Evolutionary conservation across 2,113 vertebrate species (phyloP).

Genomic region (Protobothrops mucrosquamatus): DNA sequence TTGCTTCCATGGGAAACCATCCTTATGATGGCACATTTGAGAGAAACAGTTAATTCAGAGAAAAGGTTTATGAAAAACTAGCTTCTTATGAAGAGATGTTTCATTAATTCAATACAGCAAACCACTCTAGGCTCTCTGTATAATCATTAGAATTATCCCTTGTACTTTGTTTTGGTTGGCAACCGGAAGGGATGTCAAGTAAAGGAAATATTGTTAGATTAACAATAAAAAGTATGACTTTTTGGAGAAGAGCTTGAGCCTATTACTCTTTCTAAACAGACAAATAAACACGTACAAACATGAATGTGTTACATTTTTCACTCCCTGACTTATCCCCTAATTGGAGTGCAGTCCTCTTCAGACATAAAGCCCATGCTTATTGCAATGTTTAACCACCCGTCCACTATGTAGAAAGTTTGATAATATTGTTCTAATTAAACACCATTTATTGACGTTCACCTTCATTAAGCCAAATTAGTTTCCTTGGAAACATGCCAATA

Average conservation of each 20-base stretch:
- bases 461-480: constrained; percentile 10
- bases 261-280: constrained; percentile 14
- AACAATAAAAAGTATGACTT: background rate
- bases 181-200: background rate
- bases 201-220: background rate
- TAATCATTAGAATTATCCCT: constrained; percentile 15
- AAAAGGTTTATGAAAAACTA: background rate
- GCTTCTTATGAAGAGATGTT: background rate
- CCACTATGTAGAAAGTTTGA: constrained; percentile 3
- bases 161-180: background rate
- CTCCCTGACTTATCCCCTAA: background rate
- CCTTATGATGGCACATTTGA: background rate
- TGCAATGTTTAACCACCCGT: constrained; percentile 10
- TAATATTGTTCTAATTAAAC: constrained; percentile 15
- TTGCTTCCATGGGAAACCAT: background rate
- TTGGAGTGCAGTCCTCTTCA: background rate
- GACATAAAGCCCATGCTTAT: constrained; percentile 15
- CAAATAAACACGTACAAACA: rapidly evolving
- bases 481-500: constrained; percentile 17
- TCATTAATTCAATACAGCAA: background rate
- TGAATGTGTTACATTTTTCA: background rate
- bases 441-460: background rate
- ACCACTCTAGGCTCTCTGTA: background rate
- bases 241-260: background rate
- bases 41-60: background rate